These are phyloP conservation scores for Oreohelix idahoensis DNA, from an alignment of 1,140 invertebrate species.

Conservation along the genomic window DNA sequence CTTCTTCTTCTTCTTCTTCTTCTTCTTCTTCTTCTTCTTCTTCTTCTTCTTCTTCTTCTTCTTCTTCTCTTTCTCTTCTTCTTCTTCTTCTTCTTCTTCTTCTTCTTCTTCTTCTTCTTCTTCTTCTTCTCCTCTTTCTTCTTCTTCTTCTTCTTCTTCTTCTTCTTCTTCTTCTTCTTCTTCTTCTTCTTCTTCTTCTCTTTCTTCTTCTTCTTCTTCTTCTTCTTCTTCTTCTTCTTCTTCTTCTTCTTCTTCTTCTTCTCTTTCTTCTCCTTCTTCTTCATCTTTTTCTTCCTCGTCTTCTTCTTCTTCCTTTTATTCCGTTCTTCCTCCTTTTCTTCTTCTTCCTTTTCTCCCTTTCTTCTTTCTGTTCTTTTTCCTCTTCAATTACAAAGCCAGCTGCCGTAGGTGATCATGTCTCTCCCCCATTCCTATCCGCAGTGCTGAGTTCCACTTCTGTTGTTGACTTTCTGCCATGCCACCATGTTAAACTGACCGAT, in stretches of 20 bases:
- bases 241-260: neutral
- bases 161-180: neutral
- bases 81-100: neutral
- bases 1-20: slow-evolving; percentile 20
- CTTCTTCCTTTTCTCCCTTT: too few relatives aligned
- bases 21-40: slow-evolving; percentile 23
- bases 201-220: neutral
- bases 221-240: neutral
- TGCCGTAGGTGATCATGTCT: too few relatives aligned
- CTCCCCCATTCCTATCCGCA: too few relatives aligned
- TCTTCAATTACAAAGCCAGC: too few relatives aligned
- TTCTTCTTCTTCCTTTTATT: too few relatives aligned
- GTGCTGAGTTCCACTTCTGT: too few relatives aligned
- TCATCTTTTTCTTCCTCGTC: too few relatives aligned
- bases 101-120: slow-evolving; percentile 5
- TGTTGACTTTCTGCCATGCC: too few relatives aligned
- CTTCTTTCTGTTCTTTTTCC: too few relatives aligned
- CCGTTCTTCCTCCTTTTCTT: too few relatives aligned
- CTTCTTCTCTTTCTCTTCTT: neutral
- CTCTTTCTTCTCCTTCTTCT: neutral
- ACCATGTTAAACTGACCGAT: too few relatives aligned
- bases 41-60: slow-evolving; percentile 3
- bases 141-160: neutral
- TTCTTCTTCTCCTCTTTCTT: neutral
- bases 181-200: neutral